These are phyloP conservation scores for Thalassarche chlororhynchos DNA, from an alignment of 2,113 vertebrate genomes.

Conservation along the genomic window DNA sequence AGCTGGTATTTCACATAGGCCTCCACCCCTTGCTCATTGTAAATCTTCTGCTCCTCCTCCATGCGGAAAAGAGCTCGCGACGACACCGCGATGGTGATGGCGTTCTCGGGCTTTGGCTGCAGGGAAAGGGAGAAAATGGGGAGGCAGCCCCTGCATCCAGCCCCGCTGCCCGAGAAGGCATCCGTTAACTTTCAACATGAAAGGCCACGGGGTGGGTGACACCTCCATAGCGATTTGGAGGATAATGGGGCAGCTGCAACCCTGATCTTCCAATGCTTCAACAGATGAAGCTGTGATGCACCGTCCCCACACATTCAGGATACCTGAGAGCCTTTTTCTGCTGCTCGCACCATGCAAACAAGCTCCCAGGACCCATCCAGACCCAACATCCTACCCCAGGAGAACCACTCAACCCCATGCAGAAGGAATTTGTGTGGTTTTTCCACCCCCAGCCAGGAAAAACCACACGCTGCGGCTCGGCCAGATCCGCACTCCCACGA, in stretches of 20 bases:
- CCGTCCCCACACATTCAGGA: fast-evolving
- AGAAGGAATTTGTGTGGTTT: background rate
- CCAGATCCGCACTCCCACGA: background rate
- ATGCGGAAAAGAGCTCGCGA: slow-evolving; percentile 92
- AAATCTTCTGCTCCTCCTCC: slow-evolving; percentile 93
- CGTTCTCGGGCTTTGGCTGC: slow-evolving; percentile 91
- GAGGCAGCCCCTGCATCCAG: background rate
- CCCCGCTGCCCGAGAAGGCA: fast-evolving
- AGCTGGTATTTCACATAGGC: slow-evolving; percentile 91
- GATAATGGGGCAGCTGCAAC: fast-evolving
- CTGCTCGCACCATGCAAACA: background rate
- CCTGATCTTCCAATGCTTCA: fast-evolving
- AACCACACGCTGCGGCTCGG: background rate
- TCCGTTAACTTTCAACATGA: fast-evolving
- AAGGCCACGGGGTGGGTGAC: fast-evolving
- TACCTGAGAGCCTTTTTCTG: background rate
- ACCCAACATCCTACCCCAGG: background rate
- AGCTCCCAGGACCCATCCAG: background rate
- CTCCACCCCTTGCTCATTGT: slow-evolving; percentile 87
- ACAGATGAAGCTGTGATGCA: background rate
- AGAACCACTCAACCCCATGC: background rate
- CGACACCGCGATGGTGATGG: slow-evolving; percentile 93
- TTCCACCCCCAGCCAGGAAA: background rate
- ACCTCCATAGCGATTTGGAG: fast-evolving
- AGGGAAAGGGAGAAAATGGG: background rate